phyloP scores from a whole-genome alignment of 2,888 invertebrate genomes.

The Tetranychus piercei region DNA sequence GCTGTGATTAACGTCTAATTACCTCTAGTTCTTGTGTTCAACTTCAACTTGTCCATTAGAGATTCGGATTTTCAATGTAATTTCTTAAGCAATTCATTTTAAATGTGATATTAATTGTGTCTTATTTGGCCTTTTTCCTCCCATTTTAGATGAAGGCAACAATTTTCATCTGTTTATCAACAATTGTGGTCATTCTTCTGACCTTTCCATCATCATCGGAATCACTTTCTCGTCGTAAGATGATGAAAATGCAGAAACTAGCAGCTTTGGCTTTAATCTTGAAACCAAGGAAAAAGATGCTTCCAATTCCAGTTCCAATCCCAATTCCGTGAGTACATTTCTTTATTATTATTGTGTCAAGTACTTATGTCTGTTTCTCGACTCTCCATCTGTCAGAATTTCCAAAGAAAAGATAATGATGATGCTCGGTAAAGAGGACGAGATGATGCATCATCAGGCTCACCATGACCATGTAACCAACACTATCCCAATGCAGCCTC shows the following conservation, averaged over 20 bases:
- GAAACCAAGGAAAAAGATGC: background rate
- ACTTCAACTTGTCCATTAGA: no score
- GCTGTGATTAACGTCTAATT: no score
- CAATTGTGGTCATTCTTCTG: background rate
- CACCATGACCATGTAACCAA: background rate
- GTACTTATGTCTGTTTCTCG: background rate
- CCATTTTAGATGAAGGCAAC: background rate
- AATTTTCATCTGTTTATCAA: background rate
- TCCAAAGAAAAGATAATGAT: background rate
- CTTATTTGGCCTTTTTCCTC: background rate
- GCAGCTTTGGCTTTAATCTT: background rate
- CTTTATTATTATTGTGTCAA: background rate
- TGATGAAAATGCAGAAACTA: background rate
- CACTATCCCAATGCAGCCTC: background rate
- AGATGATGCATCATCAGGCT: background rate
- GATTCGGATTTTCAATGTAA: background rate
- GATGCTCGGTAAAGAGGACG: background rate
- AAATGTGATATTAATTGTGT: background rate
- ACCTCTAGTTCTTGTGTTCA: no score
- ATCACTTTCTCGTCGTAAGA: background rate
- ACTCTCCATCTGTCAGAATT: background rate
- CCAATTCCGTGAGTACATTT: background rate
- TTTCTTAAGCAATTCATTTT: background rate
- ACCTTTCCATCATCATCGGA: background rate
- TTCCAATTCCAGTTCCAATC: background rate